Conservation (phyloP, 2,888 invertebrate species). For the Lissonota sp. region DNA sequence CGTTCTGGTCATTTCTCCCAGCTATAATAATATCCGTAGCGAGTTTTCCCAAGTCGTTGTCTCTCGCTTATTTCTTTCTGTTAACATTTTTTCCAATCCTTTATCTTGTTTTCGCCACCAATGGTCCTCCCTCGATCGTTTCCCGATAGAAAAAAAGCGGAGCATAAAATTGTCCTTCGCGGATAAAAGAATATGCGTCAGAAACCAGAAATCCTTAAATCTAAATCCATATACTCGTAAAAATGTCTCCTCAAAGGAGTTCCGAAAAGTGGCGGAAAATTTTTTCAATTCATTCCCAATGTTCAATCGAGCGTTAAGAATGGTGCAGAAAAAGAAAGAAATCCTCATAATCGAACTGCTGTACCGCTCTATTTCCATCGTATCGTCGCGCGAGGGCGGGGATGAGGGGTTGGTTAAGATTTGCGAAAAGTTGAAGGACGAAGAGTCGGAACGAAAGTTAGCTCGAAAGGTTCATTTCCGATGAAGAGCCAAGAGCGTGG, state of each 20-base stretch:
- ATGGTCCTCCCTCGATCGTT: not conserved
- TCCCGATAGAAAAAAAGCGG: not conserved
- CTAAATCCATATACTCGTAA: too few species aligned
- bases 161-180: not conserved
- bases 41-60: not conserved
- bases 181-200: too few species aligned
- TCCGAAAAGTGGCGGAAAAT: not conserved
- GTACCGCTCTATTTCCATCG: not conserved
- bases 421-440: not conserved
- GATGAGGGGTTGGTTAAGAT: not conserved
- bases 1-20: conserved; percentile 38
- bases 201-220: too few species aligned
- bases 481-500: conserved; percentile 3
- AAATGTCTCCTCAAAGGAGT: too few species aligned
- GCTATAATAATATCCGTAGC: conserved; percentile 11
- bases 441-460: conserved; percentile 17
- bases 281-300: not conserved
- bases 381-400: not conserved
- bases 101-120: not conserved
- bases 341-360: not conserved
- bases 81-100: not conserved
- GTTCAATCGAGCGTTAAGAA: too few species aligned
- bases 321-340: not conserved
- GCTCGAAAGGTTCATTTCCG: conserved; percentile 19
- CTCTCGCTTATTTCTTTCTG: not conserved